Evolutionary conservation across 2,113 vertebrate genomes (phyloP).

Genomic region (Odontophorus gujanensis): DNA sequence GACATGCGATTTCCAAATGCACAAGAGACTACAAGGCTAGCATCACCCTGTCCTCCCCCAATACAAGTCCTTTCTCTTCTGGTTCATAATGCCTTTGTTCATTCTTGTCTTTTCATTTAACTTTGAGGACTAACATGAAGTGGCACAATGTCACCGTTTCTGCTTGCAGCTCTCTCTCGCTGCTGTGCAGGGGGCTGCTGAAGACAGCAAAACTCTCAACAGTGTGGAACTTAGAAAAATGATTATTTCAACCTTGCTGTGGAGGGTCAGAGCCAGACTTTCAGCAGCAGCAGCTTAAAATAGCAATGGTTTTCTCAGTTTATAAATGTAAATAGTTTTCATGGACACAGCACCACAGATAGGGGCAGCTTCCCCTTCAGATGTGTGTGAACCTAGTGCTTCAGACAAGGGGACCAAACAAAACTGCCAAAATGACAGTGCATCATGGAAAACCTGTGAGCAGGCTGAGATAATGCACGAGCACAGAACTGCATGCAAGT

Average conservation of each 20-base stretch:
- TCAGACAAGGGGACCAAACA: neutral
- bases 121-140: neutral
- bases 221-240: neutral
- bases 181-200: neutral
- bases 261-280: constrained; percentile 7
- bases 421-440: constrained; percentile 13
- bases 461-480: rapidly evolving
- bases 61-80: neutral
- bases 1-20: neutral
- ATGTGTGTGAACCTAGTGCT: neutral
- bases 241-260: neutral
- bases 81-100: neutral
- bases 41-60: neutral
- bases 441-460: constrained; percentile 13
- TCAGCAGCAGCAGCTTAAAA: constrained; percentile 56
- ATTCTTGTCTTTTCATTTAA: neutral
- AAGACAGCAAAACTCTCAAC: neutral
- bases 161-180: neutral
- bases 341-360: neutral
- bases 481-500: rapidly evolving
- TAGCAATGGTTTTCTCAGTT: neutral
- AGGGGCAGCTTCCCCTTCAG: neutral
- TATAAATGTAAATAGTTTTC: constrained; percentile 58
- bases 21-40: neutral
- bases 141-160: neutral